Evolutionary conservation across 1,140 invertebrate species (phyloP).

Genomic region (Panonychus citri): DNA sequence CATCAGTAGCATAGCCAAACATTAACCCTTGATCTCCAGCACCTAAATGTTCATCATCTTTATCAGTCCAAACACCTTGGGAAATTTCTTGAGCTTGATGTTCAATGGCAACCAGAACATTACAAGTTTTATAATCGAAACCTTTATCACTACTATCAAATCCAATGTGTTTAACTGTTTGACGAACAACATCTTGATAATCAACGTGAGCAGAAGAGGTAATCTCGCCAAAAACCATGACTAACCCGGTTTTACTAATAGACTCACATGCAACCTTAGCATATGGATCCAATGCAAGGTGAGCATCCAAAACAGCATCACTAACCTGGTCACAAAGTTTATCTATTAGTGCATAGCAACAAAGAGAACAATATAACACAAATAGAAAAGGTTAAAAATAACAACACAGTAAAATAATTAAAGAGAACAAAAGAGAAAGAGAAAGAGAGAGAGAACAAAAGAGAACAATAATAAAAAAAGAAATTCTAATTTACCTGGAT

Average conservation of each 20-base stretch:
- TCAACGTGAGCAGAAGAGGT: constrained; percentile 60
- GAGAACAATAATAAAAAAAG: too few relatives aligned
- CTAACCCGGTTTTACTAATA: constrained; percentile 31
- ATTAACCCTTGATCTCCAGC: constrained; percentile 78
- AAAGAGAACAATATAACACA: too few relatives aligned
- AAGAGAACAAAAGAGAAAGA: background rate
- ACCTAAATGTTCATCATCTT: constrained; percentile 83
- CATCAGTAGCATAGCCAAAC: constrained; percentile 25
- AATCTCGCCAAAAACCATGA: constrained; percentile 37
- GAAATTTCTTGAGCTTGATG: constrained; percentile 95
- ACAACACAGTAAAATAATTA: background rate
- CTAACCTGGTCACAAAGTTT: constrained; percentile 38
- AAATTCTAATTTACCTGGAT: constrained; percentile 25
- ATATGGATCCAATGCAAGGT: constrained; percentile 30
- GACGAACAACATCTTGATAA: constrained; percentile 83
- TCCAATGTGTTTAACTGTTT: constrained; percentile 88
- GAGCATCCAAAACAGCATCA: constrained; percentile 35
- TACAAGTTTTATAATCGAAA: constrained; percentile 97
- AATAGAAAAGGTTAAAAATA: background rate
- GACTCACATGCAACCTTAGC: constrained; percentile 34
- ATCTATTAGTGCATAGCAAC: too few relatives aligned
- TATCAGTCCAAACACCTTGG: constrained; percentile 74
- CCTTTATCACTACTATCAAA: constrained; percentile 90
- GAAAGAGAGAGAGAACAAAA: background rate
- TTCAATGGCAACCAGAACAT: constrained; percentile 89